phyloP scores from a whole-genome alignment of 2,113 vertebrate species.

The Gopherus evgoodei region DNA sequence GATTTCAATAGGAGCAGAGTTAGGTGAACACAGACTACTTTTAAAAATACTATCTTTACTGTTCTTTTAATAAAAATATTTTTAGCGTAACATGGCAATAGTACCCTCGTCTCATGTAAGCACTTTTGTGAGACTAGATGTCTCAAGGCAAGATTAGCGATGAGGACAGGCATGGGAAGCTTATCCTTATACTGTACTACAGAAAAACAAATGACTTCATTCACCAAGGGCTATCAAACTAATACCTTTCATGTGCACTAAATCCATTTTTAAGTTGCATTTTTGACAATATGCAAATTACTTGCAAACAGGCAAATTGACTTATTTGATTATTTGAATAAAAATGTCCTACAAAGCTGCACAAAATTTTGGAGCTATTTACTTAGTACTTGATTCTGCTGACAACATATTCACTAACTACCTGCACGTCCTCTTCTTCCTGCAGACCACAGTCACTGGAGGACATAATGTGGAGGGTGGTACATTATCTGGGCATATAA shows the following conservation, averaged over 20 bases:
- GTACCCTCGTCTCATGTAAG: not conserved
- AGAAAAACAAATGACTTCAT: not conserved
- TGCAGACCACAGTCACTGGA: not conserved
- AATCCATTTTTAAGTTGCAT: not conserved
- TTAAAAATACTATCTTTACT: not conserved
- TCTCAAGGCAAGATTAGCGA: not conserved
- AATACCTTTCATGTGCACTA: not conserved
- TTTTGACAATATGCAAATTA: not conserved
- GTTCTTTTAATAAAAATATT: not conserved
- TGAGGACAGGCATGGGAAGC: not conserved
- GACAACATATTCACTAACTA: not conserved
- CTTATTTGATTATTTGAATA: not conserved
- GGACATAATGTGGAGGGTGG: not conserved
- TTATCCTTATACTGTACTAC: not conserved
- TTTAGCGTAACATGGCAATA: not conserved
- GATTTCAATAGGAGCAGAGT: not conserved
- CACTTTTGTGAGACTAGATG: not conserved
- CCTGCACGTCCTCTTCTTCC: not conserved
- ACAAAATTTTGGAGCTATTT: not conserved
- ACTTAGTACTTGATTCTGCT: not conserved
- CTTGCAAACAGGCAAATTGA: not conserved
- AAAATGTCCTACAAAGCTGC: not conserved
- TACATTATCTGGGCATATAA: not conserved
- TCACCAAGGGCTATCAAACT: not conserved
- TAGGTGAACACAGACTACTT: not conserved